Conservation (phyloP, 2,113 vertebrate genomes). For the Nothoprocta perdicaria region DNA sequence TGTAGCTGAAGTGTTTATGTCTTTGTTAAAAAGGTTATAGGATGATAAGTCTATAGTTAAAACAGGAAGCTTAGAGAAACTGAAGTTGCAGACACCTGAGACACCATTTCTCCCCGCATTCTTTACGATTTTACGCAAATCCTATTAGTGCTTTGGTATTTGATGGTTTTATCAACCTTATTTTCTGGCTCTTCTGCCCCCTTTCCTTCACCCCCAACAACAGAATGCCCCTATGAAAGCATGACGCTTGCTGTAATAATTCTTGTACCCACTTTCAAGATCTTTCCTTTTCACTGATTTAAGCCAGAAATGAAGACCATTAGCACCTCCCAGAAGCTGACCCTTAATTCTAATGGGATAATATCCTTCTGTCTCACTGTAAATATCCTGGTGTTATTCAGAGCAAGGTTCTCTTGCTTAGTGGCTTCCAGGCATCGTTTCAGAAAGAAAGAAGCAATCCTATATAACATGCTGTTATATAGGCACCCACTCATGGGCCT, state of each 20-base stretch:
- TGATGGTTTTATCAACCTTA: neutral
- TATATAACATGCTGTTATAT: rapidly evolving
- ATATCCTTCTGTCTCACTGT: neutral
- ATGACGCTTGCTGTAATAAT: constrained; percentile 7
- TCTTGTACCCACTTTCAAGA: neutral
- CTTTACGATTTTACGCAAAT: constrained; percentile 42
- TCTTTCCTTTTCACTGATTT: neutral
- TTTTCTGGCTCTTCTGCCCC: constrained; percentile 18
- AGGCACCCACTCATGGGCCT: rapidly evolving
- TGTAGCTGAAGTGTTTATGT: constrained; percentile 82
- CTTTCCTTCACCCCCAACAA: neutral
- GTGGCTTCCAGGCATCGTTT: neutral
- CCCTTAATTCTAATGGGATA: neutral
- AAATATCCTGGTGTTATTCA: neutral
- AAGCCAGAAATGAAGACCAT: neutral
- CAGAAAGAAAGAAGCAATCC: neutral
- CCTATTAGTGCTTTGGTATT: constrained; percentile 5
- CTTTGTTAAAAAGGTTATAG: constrained; percentile 83
- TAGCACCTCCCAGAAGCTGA: neutral
- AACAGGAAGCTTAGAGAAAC: constrained; percentile 59
- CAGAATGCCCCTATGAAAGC: constrained; percentile 9
- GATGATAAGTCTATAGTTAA: constrained; percentile 79
- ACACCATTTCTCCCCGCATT: neutral
- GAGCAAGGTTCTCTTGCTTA: neutral
- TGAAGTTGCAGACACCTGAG: constrained; percentile 58